Evolutionary conservation across 1,140 invertebrate genomes (phyloP), one percentile per base, ranked within the genome.

Genomic region (Holcopasites calliopsidis): DNA sequence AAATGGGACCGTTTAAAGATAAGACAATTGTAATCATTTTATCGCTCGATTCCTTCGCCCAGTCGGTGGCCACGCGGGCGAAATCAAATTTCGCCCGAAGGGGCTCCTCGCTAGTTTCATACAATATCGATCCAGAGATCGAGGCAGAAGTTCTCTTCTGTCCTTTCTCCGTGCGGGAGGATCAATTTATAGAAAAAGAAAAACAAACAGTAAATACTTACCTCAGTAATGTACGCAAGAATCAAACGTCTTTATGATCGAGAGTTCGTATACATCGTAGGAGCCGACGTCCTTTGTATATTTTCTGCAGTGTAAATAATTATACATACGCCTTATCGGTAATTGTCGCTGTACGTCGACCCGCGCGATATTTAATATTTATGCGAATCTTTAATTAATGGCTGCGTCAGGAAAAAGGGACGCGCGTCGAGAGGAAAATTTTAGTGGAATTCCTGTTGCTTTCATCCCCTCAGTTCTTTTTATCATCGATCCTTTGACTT

Each of bases 241-340:
- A 86, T 86, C 85, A 86, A 86, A 86, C 74, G 72, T 86, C 81
- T 86, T 76, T 77, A 78, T 84, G 65, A 80, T 77, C 69, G 75
- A 84, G 81, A 77, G 71, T 74, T 66, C 61, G 71, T 74, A 77
- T 83, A 81, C 66, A 79, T 73, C 81, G 81, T 85, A 86, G 80
- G n/a, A 77, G 82, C 73, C 73, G 71, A 83, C 74, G 79, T 81
- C 76, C 84, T 83, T 85, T 86, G 85, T 86, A 86, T 83, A 86
- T 86, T 86, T 86, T 85, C 83, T 79, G 78, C 85, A 83, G 28
- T 85, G 84, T 85, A 85, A 74, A 85, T 85, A 86, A 62, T 62
- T 75, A 84, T 82, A 84, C 65, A 83, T 80, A 82, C 85, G 85
- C 81, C 83, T 86, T 86, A 83, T 54, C 58, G 66, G 49, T 82